phyloP scores from a whole-genome alignment of 1,140 invertebrate species.

The Metopolophium dirhodum region DNA sequence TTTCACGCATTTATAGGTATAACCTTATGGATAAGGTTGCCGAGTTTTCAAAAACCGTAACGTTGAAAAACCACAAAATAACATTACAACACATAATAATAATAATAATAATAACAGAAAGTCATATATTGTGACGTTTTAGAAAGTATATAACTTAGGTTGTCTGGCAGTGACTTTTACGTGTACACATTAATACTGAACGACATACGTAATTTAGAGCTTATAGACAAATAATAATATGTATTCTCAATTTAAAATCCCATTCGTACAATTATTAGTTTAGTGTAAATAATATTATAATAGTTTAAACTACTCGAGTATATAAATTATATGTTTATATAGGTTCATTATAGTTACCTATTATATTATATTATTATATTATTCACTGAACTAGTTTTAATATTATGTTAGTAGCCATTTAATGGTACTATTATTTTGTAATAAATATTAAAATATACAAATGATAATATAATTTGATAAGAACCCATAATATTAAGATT shows the following conservation, averaged over 20 bases:
- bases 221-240: neutral
- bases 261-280: neutral
- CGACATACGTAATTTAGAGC: neutral
- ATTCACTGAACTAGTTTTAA: neutral
- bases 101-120: neutral
- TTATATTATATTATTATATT: neutral
- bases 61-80: neutral
- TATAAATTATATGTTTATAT: neutral
- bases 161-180: neutral
- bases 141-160: neutral
- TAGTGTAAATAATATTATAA: neutral
- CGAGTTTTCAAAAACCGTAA: neutral
- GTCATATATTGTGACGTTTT: neutral
- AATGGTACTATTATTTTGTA: neutral
- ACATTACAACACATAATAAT: neutral
- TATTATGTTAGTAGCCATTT: neutral
- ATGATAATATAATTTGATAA: neutral
- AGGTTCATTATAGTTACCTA: neutral
- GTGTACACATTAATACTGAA: neutral
- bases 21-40: neutral
- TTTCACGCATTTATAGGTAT: neutral
- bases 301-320: neutral
- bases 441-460: neutral
- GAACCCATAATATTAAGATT: neutral
- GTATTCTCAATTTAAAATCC: neutral